phyloP scores from a whole-genome alignment of 2,113 vertebrate genomes.

The Trematomus loennbergii region DNA sequence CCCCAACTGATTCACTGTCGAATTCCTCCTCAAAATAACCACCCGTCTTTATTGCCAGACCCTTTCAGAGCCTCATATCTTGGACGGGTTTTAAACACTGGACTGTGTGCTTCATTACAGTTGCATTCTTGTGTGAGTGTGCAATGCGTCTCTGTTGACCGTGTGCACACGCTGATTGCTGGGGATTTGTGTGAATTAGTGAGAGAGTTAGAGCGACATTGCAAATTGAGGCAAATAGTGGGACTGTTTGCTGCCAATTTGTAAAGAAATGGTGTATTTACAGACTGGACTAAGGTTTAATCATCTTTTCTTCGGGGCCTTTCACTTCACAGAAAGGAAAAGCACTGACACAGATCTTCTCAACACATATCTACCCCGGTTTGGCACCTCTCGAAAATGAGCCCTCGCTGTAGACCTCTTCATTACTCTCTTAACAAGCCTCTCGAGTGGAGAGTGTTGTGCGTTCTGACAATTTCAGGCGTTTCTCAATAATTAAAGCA shows the following conservation, averaged over 20 bases:
- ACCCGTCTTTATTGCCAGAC: conserved; percentile 4
- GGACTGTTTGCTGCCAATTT: conserved; percentile 11
- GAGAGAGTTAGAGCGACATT: neutral
- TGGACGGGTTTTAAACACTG: conserved; percentile 42
- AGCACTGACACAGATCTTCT: conserved; percentile 1
- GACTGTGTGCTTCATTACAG: conserved; percentile 46
- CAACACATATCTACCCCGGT: neutral
- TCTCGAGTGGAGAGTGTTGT: conserved; percentile 35
- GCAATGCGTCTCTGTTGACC: conserved; percentile 17
- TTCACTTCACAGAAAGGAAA: neutral
- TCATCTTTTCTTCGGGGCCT: neutral
- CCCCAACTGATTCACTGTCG: conserved; percentile 41
- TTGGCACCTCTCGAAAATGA: conserved; percentile 33
- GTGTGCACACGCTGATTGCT: conserved; percentile 18
- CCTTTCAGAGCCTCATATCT: conserved; percentile 38
- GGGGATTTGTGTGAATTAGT: conserved; percentile 40
- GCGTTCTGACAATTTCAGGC: conserved; percentile 31
- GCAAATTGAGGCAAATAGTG: conserved; percentile 20
- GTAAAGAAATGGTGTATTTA: neutral
- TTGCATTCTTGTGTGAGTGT: conserved; percentile 17
- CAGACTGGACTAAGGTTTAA: conserved; percentile 1
- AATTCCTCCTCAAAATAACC: conserved; percentile 46
- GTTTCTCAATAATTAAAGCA: conserved; percentile 69
- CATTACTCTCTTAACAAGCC: conserved; percentile 51
- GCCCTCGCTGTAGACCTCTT: conserved; percentile 23